A percentile compares a stretch with the other conserved stretches of the same genome.
These are phyloP conservation scores for Nematopogon swammerdamellus DNA, from an alignment of 2,888 invertebrate genomes.

Conservation along the genomic window DNA sequence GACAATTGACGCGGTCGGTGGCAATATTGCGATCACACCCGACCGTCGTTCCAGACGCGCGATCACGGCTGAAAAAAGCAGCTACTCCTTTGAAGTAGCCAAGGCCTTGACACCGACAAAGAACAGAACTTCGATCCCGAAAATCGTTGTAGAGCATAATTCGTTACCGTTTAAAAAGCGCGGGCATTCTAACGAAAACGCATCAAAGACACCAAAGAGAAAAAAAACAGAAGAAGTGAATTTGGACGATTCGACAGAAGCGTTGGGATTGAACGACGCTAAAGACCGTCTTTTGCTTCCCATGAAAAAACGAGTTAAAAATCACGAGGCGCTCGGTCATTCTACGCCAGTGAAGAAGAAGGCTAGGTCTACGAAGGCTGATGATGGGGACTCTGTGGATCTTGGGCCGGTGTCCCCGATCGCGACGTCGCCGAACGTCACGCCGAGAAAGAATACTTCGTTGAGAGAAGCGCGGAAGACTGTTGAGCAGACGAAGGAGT, in stretches of 20 bases:
- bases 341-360: constrained; percentile 35
- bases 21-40: constrained; percentile 8
- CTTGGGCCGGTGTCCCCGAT: constrained; percentile 35
- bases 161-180: neutral
- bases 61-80: constrained; percentile 8
- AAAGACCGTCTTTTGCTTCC: constrained; percentile 17
- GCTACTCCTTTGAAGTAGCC: constrained; percentile 2
- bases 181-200: constrained; percentile 12
- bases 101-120: constrained; percentile 16
- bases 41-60: constrained; percentile 16
- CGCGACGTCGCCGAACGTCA: constrained; percentile 7
- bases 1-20: constrained; percentile 25
- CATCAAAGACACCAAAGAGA: constrained; percentile 16
- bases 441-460: neutral
- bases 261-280: neutral
- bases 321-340: constrained; percentile 30
- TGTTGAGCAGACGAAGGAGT: neutral
- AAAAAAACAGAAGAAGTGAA: constrained; percentile 19
- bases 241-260: neutral
- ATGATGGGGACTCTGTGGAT: constrained; percentile 21
- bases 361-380: constrained; percentile 14
- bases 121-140: constrained; percentile 3
- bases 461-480: neutral
- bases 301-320: constrained; percentile 32
- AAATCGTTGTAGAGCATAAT: constrained; percentile 5